These are phyloP conservation scores for Zosterops lateralis DNA, from an alignment of 2,113 vertebrate genomes.

Conservation along the genomic window DNA sequence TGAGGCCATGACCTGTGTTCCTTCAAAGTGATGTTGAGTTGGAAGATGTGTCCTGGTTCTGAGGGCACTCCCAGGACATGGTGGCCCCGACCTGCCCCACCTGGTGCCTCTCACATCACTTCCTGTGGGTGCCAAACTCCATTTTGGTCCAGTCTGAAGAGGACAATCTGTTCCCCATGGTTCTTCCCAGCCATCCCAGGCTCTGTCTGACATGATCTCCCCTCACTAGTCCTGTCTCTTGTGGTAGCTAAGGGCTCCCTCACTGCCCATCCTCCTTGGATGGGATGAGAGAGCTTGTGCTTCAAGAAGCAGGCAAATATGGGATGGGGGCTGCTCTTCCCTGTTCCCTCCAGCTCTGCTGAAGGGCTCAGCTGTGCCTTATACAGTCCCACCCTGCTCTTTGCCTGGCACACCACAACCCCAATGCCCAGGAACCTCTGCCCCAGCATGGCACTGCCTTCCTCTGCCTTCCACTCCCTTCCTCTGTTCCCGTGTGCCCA, in stretches of 20 bases:
- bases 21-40: background rate
- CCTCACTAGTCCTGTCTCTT: background rate
- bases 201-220: background rate
- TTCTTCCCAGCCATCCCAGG: background rate
- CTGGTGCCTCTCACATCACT: background rate
- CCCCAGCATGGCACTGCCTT: rapidly evolving
- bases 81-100: background rate
- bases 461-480: background rate
- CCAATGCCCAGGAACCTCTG: rapidly evolving
- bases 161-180: background rate
- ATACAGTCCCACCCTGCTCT: background rate
- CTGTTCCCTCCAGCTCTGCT: background rate
- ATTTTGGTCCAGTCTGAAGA: background rate
- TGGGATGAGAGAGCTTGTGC: background rate
- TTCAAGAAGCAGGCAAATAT: background rate
- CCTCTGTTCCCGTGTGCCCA: background rate
- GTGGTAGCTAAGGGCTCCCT: background rate
- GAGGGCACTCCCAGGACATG: background rate
- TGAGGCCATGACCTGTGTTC: background rate
- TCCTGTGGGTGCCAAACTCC: background rate
- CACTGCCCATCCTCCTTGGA: background rate
- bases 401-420: rapidly evolving
- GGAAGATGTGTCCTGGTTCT: background rate
- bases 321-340: background rate
- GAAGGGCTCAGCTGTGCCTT: background rate